Evolutionary conservation across 2,113 vertebrate species (phyloP), one percentile per base, ranked within the genome.

Genomic region (Melanotaenia duboulayi): DNA sequence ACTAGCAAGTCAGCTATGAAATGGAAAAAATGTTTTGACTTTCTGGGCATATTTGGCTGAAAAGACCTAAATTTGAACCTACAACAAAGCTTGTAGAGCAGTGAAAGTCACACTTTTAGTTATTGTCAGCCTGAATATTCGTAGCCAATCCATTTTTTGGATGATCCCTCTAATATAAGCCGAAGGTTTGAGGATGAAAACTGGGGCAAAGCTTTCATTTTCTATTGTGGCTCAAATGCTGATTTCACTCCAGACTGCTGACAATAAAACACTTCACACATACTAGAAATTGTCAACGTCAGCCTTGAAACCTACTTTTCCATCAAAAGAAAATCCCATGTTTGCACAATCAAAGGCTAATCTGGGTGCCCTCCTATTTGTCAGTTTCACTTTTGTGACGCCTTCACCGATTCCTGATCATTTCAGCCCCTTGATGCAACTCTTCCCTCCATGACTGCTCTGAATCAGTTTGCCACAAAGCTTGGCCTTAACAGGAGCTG

Each of bases 391-490:
- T 78, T 60, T 49, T 1, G 25, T 71, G 46, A 56, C 12, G 78
- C 57, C 63, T 50, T 63, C 39, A 0, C 11, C 35, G 32, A 2
- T 11, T 28, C 35, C 80, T 37, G 20, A 52, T 42, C 22, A 48
- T 48, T 20, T 61, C 60, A 59, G 20, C 55, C 71, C 58, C 58
- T 40, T 25, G 11, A 60, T 54, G 51, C 40, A 35, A 52, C 58
- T 44, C 50, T 64, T 74, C 59, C 63, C 32, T 69, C 67, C 48
- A n/a, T 42, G 74, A 39, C 78, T 50, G 60, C 71, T 62, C 71
- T 65, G 74, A n/a, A 81, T 81, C 71, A 32, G 71, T 76, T 67
- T 69, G 70, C 81, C 16, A 65, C 60, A 56, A 62, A 71, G 62
- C 64, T 74, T 40, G 68, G 73, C 73, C 55, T 86, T 83, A 73